Base-by-base conservation (phyloP, 2,797 vertebrate genomes). In the Esox lucius region DNA sequence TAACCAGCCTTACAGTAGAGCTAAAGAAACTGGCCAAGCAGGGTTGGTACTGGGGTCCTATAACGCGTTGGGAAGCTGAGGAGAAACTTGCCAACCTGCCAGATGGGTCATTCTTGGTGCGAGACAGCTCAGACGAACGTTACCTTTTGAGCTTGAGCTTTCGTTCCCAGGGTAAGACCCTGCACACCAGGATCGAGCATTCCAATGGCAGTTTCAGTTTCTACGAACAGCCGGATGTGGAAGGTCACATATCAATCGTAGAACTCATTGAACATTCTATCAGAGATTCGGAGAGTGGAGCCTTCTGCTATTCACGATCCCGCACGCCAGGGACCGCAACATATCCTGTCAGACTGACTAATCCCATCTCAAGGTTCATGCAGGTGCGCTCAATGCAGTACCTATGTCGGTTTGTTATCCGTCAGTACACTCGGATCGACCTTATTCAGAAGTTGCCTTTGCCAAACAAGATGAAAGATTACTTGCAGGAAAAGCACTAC, bases 381-480 rank as follows among this genome's bases (percentile, higher is more conserved):
- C 97, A 98, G 95, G 98, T 99, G 88, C 97, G 97, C 66, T 99
- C 97, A 2, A 93, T 99, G 85, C 98, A 99, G 91, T 99, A 99
- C 91, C 94, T 98, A 90, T 99, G 98, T 87, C 96, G 97, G 71
- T 99, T 98, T 84, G 96, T 99, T 84, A 99, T 99, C 87, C 95
- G 98, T 87, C 97, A 99, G 87, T 99, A 98, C 85, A 99, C 97
- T 49, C 92, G 98, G 75, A 99, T 99, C 95, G 98, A 99, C 93
- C 91, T 99, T 78, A 99, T 99, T 90, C 98, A 97, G 90, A 99
- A 98, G 95, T 95, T 99, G 95, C 98, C 98, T 94, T 95, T 99
- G 94, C 98, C 98, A 89, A 99, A 97, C 96, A 99, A 99, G 93
- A 99, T 99, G 97, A 99, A 99, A 97, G 98, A 98, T 95, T 99